phyloP scores from a whole-genome alignment of 1,140 invertebrate species.

The Euglossa dilemma region DNA sequence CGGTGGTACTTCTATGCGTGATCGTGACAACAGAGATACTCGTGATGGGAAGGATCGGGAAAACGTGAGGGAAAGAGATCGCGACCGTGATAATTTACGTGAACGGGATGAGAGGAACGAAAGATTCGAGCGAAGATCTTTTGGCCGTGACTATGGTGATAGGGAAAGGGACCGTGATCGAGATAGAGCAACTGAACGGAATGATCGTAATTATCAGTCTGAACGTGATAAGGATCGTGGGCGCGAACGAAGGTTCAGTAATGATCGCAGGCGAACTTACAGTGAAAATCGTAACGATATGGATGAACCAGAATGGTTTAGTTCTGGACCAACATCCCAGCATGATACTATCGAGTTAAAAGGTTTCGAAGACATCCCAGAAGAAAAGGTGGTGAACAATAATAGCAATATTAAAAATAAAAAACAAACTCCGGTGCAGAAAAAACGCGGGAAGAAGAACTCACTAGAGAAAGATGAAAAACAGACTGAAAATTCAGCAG shows the following conservation, averaged over 20 bases:
- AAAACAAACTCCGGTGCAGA: conserved; percentile 79
- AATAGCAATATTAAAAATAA: conserved; percentile 75
- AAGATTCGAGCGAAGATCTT: conserved; percentile 84
- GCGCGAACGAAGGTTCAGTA: conserved; percentile 79
- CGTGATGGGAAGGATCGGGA: conserved; percentile 64
- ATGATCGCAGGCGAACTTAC: conserved; percentile 81
- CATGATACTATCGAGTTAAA: conserved; percentile 95
- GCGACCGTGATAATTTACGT: conserved; percentile 61
- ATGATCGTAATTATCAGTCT: conserved; percentile 66
- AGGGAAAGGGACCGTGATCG: conserved; percentile 71
- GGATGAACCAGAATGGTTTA: conserved; percentile 90
- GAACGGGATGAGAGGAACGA: conserved; percentile 70
- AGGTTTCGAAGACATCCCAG: conserved; percentile 91
- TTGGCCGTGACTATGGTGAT: conserved; percentile 82
- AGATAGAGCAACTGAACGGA: conserved; percentile 62
- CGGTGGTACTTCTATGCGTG: conserved; percentile 67
- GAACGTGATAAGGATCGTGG: conserved; percentile 78
- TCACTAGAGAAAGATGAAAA: conserved; percentile 73
- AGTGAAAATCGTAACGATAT: conserved; percentile 79
- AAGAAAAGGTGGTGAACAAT: conserved; percentile 77
- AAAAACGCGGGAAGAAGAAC: conserved; percentile 77
- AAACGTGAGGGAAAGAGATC: conserved; percentile 53
- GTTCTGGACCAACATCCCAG: conserved; percentile 93
- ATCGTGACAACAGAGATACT: conserved; percentile 74
- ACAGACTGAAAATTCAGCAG: conserved; percentile 67